phyloP scores from a whole-genome alignment of 1,140 invertebrate genomes.

The Holcopasites calliopsidis region DNA sequence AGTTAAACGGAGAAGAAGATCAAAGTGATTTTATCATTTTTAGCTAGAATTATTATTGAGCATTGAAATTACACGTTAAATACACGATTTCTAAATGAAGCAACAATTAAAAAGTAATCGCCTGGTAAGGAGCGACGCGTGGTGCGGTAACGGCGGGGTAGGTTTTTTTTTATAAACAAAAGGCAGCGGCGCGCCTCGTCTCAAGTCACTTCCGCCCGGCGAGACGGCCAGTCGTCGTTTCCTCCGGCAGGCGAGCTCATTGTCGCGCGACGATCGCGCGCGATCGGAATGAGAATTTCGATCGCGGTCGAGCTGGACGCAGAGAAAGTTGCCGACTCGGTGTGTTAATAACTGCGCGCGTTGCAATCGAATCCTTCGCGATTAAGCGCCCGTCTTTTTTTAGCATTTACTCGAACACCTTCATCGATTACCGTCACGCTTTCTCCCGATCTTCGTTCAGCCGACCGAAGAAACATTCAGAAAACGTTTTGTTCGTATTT shows the following conservation, averaged over 20 bases:
- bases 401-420: not conserved
- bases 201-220: conserved; percentile 55
- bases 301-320: not conserved
- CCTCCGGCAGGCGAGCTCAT: conserved; percentile 47
- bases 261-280: conserved; percentile 36
- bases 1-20: too few relatives aligned
- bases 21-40: too few relatives aligned
- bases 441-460: not conserved
- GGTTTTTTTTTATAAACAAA: conserved; percentile 43
- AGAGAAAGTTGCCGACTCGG: conserved; percentile 16
- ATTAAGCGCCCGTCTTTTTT: not conserved
- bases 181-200: conserved; percentile 26
- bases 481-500: not conserved
- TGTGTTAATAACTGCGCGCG: not conserved
- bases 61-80: too few relatives aligned
- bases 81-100: too few relatives aligned
- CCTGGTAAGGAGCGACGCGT: not conserved
- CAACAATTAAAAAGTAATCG: not conserved
- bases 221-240: conserved; percentile 53
- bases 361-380: not conserved
- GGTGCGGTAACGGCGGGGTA: conserved; percentile 7
- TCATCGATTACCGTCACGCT: not conserved
- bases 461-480: not conserved
- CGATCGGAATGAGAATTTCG: conserved; percentile 53
- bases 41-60: too few relatives aligned